Percentiles rank a stretch among this genome's conserved stretches.
Evolutionary conservation across 2,888 invertebrate species (phyloP).

Genomic region (Hartigia nigra): DNA sequence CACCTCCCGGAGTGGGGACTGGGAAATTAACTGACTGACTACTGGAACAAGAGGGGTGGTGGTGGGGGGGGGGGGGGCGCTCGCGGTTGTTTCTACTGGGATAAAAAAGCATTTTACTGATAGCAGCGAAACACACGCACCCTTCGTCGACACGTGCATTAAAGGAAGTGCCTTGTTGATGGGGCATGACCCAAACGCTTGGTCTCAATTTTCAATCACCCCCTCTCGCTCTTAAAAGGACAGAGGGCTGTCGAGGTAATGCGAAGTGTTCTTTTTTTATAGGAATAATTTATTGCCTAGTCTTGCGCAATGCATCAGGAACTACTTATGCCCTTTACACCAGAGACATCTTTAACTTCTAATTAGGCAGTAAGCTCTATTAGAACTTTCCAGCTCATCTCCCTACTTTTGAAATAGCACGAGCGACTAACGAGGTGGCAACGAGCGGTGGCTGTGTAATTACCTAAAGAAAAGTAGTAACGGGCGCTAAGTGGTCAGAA

Average conservation of each 20-base stretch:
- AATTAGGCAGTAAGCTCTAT: not conserved
- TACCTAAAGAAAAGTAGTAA: not conserved
- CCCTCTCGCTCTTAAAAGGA: not conserved
- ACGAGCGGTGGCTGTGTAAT: not conserved
- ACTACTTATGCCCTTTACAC: not conserved
- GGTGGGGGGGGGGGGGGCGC: too few relatives aligned
- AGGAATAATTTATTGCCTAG: not conserved
- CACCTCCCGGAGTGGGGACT: not conserved
- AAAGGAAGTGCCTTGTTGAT: not conserved
- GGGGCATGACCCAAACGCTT: not conserved
- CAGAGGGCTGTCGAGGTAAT: not conserved
- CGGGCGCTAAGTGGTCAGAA: not conserved
- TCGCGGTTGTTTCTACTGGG: not conserved
- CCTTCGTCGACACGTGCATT: not conserved
- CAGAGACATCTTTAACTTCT: not conserved
- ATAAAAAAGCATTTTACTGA: not conserved
- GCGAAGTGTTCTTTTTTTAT: not conserved
- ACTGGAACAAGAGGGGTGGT: not conserved
- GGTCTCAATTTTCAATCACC: not conserved
- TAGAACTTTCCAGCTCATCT: not conserved
- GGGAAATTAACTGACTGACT: not conserved
- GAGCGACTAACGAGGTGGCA: not conserved
- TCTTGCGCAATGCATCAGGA: not conserved
- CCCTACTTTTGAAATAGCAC: not conserved
- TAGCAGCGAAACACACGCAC: not conserved